A percentile compares a stretch with the other conserved stretches of the same genome.
These are phyloP conservation scores for Aquatica leii DNA, from an alignment of 2,888 invertebrate species.

Conservation along the genomic window DNA sequence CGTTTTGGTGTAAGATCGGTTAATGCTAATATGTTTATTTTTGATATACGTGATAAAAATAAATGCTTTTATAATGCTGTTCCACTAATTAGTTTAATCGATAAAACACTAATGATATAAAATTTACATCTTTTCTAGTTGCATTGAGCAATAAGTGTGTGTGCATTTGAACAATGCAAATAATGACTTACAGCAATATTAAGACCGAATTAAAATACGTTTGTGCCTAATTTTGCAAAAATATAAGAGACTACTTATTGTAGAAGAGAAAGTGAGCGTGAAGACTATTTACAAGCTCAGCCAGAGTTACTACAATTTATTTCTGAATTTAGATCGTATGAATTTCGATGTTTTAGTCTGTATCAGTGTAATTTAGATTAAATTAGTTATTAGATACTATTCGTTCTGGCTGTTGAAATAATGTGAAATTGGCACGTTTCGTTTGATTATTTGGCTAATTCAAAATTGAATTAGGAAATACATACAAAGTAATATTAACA, in stretches of 20 bases:
- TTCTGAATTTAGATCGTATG: constrained; percentile 19
- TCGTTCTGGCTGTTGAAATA: not conserved
- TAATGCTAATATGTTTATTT: no score
- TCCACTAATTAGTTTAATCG: not conserved
- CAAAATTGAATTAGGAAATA: not conserved
- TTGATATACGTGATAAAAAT: not conserved
- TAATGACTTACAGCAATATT: not conserved
- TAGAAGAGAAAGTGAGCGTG: constrained; percentile 32
- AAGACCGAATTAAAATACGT: constrained; percentile 11
- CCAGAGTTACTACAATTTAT: not conserved
- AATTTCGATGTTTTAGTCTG: constrained; percentile 42
- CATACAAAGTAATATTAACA: constrained; percentile 12
- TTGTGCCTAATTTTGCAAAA: constrained; percentile 24
- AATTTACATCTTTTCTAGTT: constrained; percentile 6
- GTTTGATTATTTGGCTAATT: not conserved
- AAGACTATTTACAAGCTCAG: constrained; percentile 30
- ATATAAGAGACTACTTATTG: constrained; percentile 15
- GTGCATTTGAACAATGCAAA: constrained; percentile 7
- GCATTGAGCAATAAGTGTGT: constrained; percentile 16
- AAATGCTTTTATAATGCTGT: not conserved
- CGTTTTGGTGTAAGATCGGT: no score
- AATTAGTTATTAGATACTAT: no score
- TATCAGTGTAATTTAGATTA: no score
- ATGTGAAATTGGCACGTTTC: constrained; percentile 18
- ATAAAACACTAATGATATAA: constrained; percentile 11